Evolutionary conservation across 2,797 vertebrate species (phyloP).

Genomic region (Crenichthys baileyi): DNA sequence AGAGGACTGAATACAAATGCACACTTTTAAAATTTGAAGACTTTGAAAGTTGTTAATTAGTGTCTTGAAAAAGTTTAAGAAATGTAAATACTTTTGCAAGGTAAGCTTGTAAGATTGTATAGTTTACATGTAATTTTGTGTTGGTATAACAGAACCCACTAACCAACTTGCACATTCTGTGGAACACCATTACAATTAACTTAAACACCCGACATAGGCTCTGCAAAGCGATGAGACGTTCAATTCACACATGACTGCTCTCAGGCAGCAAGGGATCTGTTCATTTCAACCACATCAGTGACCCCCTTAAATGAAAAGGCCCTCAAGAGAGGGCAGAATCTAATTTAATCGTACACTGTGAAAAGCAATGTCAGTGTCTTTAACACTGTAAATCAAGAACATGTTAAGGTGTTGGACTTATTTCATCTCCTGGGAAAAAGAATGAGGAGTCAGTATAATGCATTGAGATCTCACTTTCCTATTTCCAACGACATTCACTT

Average conservation of each 20-base stretch:
- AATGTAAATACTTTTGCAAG: not conserved
- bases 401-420: conserved; percentile 54
- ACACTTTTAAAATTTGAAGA: no score
- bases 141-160: not conserved
- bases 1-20: no score
- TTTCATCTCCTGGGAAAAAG: conserved; percentile 39
- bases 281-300: conserved; percentile 61
- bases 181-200: conserved; percentile 56
- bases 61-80: not conserved
- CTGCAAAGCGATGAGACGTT: conserved; percentile 58
- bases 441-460: conserved; percentile 25
- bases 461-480: conserved; percentile 26
- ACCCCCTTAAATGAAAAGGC: conserved; percentile 34
- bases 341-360: conserved; percentile 65
- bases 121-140: not conserved
- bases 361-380: conserved; percentile 60
- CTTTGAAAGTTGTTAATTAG: not conserved
- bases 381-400: conserved; percentile 52
- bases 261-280: conserved; percentile 61
- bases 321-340: conserved; percentile 58
- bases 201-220: conserved; percentile 42
- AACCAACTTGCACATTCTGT: not conserved
- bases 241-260: conserved; percentile 65
- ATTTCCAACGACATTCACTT: conserved; percentile 18
- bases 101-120: no score